phyloP scores from a whole-genome alignment of 2,888 invertebrate species.

The Aromia moschata region DNA sequence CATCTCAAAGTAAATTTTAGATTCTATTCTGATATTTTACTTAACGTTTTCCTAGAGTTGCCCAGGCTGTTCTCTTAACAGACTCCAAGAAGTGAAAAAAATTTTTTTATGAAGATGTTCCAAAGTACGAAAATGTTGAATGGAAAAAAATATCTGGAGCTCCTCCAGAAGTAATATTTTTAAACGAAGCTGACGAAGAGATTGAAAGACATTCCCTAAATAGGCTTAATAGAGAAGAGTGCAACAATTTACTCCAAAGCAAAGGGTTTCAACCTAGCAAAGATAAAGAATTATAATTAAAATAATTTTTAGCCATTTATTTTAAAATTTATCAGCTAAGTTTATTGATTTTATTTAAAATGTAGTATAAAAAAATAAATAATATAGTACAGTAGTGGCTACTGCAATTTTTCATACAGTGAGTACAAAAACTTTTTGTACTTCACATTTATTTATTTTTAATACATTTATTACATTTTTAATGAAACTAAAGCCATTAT shows the following conservation, averaged over 20 bases:
- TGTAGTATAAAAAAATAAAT: too few species aligned
- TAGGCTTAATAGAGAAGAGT: conserved; percentile 69
- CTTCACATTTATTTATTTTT: too few species aligned
- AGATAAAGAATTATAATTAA: conserved; percentile 63
- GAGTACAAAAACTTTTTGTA: too few species aligned
- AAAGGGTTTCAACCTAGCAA: conserved; percentile 68
- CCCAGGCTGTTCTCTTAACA: conserved; percentile 73
- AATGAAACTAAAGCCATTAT: too few species aligned
- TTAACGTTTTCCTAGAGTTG: conserved; percentile 77
- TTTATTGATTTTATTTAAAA: too few species aligned
- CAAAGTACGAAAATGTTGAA: conserved; percentile 68
- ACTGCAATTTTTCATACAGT: too few species aligned
- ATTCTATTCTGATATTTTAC: too few species aligned
- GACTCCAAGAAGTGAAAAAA: conserved; percentile 72
- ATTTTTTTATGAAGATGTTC: conserved; percentile 76
- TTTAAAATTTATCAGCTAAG: too few species aligned
- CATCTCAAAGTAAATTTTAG: too few species aligned
- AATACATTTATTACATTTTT: too few species aligned
- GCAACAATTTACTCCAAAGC: conserved; percentile 71
- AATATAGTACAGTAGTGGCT: too few species aligned
- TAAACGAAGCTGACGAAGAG: conserved; percentile 68
- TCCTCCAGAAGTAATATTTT: conserved; percentile 70
- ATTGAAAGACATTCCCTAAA: conserved; percentile 71
- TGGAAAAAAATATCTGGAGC: conserved; percentile 76
- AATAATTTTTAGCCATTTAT: too few species aligned